Evolutionary conservation across 1,140 invertebrate genomes (phyloP).

Genomic region (Epicauta chinensis): DNA sequence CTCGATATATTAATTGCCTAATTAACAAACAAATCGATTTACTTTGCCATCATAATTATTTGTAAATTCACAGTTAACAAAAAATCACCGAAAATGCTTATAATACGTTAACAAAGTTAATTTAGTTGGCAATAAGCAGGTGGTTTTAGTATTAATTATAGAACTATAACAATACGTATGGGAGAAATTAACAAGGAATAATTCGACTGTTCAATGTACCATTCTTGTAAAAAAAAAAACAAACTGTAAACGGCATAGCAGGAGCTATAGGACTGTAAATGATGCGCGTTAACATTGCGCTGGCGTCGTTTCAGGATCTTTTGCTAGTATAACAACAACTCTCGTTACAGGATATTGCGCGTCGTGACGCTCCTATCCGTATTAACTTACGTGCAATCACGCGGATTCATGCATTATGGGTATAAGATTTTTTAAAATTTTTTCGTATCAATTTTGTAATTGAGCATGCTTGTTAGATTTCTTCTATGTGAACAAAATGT

Average conservation of each 20-base stretch:
- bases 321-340: slow-evolving; percentile 12
- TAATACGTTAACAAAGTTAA: too few relatives aligned
- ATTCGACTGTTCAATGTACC: slow-evolving; percentile 3
- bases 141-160: too few relatives aligned
- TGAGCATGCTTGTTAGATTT: slow-evolving; percentile 5
- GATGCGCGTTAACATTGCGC: slow-evolving; percentile 17
- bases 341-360: slow-evolving; percentile 9
- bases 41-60: too few relatives aligned
- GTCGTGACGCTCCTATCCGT: slow-evolving; percentile 9
- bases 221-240: background rate
- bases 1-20: too few relatives aligned
- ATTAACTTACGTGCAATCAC: slow-evolving; percentile 10
- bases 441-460: background rate
- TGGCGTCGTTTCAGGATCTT: slow-evolving; percentile 5
- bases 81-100: too few relatives aligned
- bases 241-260: slow-evolving; percentile 10
- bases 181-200: slow-evolving; percentile 7
- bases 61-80: too few relatives aligned
- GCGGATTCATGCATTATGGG: slow-evolving; percentile 18
- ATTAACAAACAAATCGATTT: too few relatives aligned
- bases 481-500: too few relatives aligned
- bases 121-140: too few relatives aligned
- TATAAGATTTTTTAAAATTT: slow-evolving; percentile 9
- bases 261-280: slow-evolving; percentile 10
- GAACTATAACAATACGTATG: slow-evolving; percentile 4